Evolutionary conservation across 1,140 invertebrate species (phyloP), one percentile per base, ranked within the genome.

Genomic region (Cydia strobilella): DNA sequence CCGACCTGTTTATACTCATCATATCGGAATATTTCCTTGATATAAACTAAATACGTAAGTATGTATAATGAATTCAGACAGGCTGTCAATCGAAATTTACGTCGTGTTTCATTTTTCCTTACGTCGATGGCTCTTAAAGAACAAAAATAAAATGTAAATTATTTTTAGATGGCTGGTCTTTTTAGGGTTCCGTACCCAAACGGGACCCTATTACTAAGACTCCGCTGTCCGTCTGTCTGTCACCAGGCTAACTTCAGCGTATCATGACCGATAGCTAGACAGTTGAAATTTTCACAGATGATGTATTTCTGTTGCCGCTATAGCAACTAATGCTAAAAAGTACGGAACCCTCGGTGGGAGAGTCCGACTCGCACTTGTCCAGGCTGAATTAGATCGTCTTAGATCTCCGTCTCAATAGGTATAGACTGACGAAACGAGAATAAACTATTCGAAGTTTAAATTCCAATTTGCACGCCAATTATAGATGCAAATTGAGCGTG

Each of bases 401-500:
- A 23, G 10, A 59, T 23, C 18, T 0, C 3, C 20, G 9, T 59
- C 9, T 51, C 48, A 18, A 51, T 51, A 23, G 20, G 54, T 59
- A 20, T 59, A 23, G 54, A 23, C 20, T 59, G 54, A 23, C 31
- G 31, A 69, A 18, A 31, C 31, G 65, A 69, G 35, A 69, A 69
- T 69, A 69, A 69, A 69, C 65, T 39, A 69, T 39, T 18, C 65
- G 3, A 69, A 69, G 65, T 69, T 69, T 69, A 69, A 69, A 69
- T 69, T 69, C 18, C 35, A 69, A 69, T 69, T 69, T 69, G 65
- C 15, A 35, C 15, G 35, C 15, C 65, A 69, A 69, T 69, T 69
- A 69, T 69, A 23, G 65, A 69, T 69, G 65, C 35, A 69, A 69
- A 69, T 69, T 69, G 31, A 35, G 65, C 65, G 65, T 69, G 65